Evolutionary conservation across 2,797 vertebrate species (phyloP).

Genomic region (Phylloscopus collybita): DNA sequence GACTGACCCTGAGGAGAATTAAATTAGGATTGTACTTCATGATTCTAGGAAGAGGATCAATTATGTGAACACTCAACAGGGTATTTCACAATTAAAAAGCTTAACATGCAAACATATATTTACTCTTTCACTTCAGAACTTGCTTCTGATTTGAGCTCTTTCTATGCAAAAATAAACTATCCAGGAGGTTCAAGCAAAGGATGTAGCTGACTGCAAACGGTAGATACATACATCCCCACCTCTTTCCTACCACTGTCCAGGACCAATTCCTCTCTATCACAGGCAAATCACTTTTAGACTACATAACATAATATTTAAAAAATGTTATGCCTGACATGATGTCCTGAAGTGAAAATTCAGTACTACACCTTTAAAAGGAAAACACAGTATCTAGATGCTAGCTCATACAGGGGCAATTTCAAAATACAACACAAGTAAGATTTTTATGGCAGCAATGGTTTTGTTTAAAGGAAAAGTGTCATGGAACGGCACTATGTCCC

Average conservation of each 20-base stretch:
- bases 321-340: background rate
- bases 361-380: background rate
- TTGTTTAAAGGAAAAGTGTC: background rate
- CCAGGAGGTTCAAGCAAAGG: background rate
- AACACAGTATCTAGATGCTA: background rate
- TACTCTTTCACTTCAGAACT: background rate
- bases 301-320: background rate
- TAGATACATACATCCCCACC: background rate
- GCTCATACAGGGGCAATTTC: background rate
- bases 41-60: background rate
- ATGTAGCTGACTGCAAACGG: background rate
- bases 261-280: background rate
- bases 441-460: background rate
- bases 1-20: constrained; percentile 88
- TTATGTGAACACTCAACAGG: background rate
- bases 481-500: background rate
- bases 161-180: background rate
- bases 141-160: background rate
- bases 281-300: background rate
- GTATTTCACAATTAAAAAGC: background rate
- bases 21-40: background rate
- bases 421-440: background rate
- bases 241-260: background rate
- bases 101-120: background rate
- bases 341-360: background rate